Conservation (phyloP, 2,797 vertebrate species). For the Octomys mimax region DNA sequence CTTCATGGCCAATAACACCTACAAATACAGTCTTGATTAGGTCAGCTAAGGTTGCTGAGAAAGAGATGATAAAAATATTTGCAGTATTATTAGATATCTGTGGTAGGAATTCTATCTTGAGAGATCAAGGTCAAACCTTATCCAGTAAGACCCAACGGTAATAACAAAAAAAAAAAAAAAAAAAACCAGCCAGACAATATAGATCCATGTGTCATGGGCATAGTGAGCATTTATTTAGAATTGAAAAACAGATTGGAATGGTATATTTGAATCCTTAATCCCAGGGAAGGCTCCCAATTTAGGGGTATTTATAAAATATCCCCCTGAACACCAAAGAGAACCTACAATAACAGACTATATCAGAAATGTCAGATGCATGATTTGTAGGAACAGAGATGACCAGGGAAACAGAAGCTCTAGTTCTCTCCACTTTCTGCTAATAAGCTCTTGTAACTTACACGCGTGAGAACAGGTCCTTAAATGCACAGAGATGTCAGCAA, state of each 20-base stretch:
- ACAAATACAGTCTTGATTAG: constrained; percentile 38
- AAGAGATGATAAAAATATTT: constrained; percentile 4
- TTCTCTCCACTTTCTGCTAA: constrained; percentile 47
- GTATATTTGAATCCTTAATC: background rate
- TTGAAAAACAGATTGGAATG: background rate
- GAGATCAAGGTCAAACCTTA: constrained; percentile 64
- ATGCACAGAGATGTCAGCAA: background rate
- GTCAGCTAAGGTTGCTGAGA: constrained; percentile 28
- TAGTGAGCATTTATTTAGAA: background rate
- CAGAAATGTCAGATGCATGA: background rate
- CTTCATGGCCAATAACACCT: background rate
- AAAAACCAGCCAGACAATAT: background rate
- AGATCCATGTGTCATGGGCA: background rate
- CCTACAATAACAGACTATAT: background rate
- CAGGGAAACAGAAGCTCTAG: background rate
- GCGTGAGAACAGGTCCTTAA: constrained; percentile 9
- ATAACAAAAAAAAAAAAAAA: constrained; percentile 47
- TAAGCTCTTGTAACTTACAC: constrained; percentile 27
- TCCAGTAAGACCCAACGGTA: background rate
- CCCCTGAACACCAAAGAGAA: constrained; percentile 24
- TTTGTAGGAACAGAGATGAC: background rate
- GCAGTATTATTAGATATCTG: constrained; percentile 13
- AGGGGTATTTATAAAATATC: background rate
- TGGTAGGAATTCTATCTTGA: constrained; percentile 32
- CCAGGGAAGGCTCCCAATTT: background rate